Evolutionary conservation across 1,140 invertebrate species (phyloP).

Genomic region (Hyles vespertilio): DNA sequence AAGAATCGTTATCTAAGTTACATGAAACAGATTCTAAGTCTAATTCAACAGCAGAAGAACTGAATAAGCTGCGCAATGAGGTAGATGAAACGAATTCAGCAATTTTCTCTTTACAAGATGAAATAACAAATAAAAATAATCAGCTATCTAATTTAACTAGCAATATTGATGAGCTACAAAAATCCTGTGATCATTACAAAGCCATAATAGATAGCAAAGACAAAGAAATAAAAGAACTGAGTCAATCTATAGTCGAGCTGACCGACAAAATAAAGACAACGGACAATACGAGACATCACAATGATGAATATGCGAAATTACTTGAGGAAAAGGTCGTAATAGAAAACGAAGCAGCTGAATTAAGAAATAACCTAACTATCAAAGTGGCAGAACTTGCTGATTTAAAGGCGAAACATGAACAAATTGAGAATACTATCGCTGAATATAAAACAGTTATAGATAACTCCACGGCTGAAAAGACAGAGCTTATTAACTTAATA

Average conservation of each 20-base stretch:
- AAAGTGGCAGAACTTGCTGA: slow-evolving; percentile 27
- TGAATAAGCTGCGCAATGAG: slow-evolving; percentile 37
- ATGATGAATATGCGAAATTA: slow-evolving; percentile 45
- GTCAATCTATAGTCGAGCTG: slow-evolving; percentile 50
- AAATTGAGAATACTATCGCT: slow-evolving; percentile 37
- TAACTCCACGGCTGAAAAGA: slow-evolving; percentile 78
- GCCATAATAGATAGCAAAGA: slow-evolving; percentile 39
- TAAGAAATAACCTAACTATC: slow-evolving; percentile 27
- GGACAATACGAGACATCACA: slow-evolving; percentile 38
- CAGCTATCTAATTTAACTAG: slow-evolving; percentile 39
- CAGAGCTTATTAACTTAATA: slow-evolving; percentile 84
- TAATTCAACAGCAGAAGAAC: slow-evolving; percentile 35
- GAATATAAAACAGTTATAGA: slow-evolving; percentile 59
- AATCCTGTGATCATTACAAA: slow-evolving; percentile 29
- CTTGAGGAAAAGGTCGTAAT: slow-evolving; percentile 43
- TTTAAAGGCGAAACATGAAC: slow-evolving; percentile 33
- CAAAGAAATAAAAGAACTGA: slow-evolving; percentile 58
- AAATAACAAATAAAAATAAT: slow-evolving; percentile 39
- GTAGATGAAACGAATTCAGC: slow-evolving; percentile 47
- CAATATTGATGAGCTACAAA: slow-evolving; percentile 37
- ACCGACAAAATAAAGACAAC: slow-evolving; percentile 43
- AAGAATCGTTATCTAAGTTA: slow-evolving; percentile 18
- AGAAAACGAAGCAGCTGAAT: slow-evolving; percentile 25
- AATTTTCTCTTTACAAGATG: slow-evolving; percentile 36
- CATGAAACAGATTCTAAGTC: slow-evolving; percentile 23